Evolutionary conservation across 2,113 vertebrate genomes (phyloP).

Genomic region (Antigone vipio): DNA sequence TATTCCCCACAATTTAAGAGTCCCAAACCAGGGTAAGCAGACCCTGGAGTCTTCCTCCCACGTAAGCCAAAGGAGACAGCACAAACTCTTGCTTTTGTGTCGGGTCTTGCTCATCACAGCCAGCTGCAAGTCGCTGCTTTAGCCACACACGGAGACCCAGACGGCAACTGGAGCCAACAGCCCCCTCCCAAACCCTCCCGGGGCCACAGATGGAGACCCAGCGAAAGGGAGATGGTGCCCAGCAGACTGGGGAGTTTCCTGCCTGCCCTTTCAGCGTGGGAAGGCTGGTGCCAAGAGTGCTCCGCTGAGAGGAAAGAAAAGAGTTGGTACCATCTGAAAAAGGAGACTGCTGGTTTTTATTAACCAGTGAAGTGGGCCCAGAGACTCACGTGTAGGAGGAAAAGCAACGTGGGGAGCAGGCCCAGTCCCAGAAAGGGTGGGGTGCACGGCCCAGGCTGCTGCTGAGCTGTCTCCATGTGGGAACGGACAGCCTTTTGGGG

Average conservation of each 20-base stretch:
- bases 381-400: background rate
- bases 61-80: background rate
- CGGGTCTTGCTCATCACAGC: background rate
- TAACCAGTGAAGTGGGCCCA: background rate
- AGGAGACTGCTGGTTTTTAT: background rate
- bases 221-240: fast-evolving
- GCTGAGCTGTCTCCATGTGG: background rate
- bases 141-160: slow-evolving; percentile 23
- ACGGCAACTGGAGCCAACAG: background rate
- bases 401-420: background rate
- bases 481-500: fast-evolving
- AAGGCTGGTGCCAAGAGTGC: background rate
- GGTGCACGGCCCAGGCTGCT: background rate
- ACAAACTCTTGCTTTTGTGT: background rate
- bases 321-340: background rate
- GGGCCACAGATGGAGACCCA: background rate
- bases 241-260: background rate
- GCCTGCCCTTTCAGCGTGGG: background rate
- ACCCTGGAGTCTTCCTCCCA: background rate
- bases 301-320: background rate
- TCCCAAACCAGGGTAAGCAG: background rate
- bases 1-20: background rate
- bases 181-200: background rate
- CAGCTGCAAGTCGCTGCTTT: background rate
- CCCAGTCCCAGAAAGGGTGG: background rate